Evolutionary conservation across 2,888 invertebrate genomes (phyloP).

Genomic region (Platycheirus rosarum): DNA sequence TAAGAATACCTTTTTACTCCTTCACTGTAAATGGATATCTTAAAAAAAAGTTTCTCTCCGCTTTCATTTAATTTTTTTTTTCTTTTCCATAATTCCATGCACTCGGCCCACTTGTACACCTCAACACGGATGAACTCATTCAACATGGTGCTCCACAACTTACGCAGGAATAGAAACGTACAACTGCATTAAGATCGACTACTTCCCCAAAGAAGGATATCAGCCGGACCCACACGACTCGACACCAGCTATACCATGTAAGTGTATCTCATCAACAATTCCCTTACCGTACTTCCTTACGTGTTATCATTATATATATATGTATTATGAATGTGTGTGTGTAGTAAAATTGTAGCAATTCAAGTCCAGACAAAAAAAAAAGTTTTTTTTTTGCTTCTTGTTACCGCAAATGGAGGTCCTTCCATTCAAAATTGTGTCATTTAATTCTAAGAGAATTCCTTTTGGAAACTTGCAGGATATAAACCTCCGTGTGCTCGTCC

Average conservation of each 20-base stretch:
- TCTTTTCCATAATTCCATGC: constrained; percentile 65
- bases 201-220: constrained; percentile 93
- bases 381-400: too few species aligned
- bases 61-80: constrained; percentile 50
- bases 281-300: constrained; percentile 14
- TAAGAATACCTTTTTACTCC: too few species aligned
- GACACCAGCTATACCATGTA: constrained; percentile 96
- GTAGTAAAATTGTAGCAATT: constrained; percentile 45
- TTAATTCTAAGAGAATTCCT: constrained; percentile 33
- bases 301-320: neutral
- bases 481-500: too few species aligned
- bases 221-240: constrained; percentile 94
- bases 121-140: constrained; percentile 47
- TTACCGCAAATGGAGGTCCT: constrained; percentile 27
- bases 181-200: constrained; percentile 91
- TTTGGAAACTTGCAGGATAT: constrained; percentile 8
- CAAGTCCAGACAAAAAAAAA: constrained; percentile 52
- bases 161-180: constrained; percentile 79
- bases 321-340: neutral
- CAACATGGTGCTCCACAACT: constrained; percentile 12
- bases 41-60: constrained; percentile 49
- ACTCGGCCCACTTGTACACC: constrained; percentile 64
- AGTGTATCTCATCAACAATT: constrained; percentile 83
- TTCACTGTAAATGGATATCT: constrained; percentile 70
- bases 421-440: constrained; percentile 27